phyloP scores from a whole-genome alignment of 2,113 vertebrate genomes.

The Cervus canadensis region DNA sequence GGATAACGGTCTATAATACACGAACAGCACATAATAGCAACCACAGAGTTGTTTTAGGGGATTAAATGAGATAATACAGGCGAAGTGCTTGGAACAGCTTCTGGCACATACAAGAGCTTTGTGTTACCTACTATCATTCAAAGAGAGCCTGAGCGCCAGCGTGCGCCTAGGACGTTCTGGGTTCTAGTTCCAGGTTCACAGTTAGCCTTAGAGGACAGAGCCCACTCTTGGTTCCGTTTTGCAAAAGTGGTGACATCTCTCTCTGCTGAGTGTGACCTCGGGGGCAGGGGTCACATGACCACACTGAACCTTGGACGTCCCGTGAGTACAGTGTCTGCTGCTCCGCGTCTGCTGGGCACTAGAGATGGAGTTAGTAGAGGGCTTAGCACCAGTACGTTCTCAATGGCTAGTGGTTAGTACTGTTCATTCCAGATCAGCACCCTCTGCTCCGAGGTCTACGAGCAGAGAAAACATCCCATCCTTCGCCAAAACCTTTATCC shows the following conservation, averaged over 20 bases:
- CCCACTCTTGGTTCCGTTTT: background rate
- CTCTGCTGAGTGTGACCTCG: background rate
- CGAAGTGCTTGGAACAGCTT: background rate
- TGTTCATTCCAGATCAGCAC: background rate
- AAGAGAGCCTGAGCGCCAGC: accelerated
- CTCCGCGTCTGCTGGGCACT: background rate
- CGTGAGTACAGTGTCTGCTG: accelerated
- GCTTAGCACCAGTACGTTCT: background rate
- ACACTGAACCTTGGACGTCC: background rate
- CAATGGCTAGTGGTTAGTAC: accelerated
- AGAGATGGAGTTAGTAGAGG: accelerated
- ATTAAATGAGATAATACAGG: accelerated
- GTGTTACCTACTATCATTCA: background rate
- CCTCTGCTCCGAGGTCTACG: background rate
- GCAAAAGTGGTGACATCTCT: background rate
- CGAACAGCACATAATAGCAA: accelerated
- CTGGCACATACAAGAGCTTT: background rate
- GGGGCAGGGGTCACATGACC: accelerated
- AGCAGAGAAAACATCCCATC: background rate
- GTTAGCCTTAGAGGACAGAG: background rate
- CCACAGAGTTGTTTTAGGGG: background rate
- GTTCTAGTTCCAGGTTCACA: background rate
- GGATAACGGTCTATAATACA: background rate
- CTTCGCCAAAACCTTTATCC: background rate
- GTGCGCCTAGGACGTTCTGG: accelerated